Evolutionary conservation across 1,140 invertebrate species (phyloP).

Genomic region (Bombus waltoni): DNA sequence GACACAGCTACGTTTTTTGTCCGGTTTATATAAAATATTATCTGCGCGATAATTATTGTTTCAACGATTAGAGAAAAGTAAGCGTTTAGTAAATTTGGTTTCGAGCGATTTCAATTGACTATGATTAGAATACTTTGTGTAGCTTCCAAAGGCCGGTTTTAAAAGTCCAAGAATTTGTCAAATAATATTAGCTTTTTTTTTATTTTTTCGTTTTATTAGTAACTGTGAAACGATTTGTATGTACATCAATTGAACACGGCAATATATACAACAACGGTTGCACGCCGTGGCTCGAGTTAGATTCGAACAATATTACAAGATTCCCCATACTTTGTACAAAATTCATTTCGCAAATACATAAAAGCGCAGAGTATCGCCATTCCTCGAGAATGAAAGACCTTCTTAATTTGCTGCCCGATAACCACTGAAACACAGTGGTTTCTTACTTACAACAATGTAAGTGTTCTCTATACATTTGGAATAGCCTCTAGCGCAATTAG

Average conservation of each 20-base stretch:
- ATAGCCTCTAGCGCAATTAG: conserved; percentile 30
- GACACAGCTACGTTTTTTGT: conserved; percentile 3
- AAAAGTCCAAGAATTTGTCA: conserved; percentile 48
- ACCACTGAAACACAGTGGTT: conserved; percentile 29
- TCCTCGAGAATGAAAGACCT: conserved; percentile 49
- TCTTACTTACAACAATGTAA: conserved; percentile 41
- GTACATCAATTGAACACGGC: conserved; percentile 71
- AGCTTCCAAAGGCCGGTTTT: conserved; percentile 38
- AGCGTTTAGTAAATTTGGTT: conserved; percentile 36
- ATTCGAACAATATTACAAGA: conserved; percentile 50
- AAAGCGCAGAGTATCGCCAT: conserved; percentile 51
- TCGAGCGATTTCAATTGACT: conserved; percentile 42
- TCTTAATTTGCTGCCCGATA: conserved; percentile 57
- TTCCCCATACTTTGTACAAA: conserved; percentile 63
- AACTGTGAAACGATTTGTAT: conserved; percentile 76
- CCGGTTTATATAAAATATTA: conserved; percentile 27
- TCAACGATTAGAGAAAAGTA: conserved; percentile 43
- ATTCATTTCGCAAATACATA: conserved; percentile 58
- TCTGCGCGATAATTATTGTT: conserved; percentile 42
- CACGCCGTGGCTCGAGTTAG: conserved; percentile 29
- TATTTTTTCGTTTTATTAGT: conserved; percentile 67
- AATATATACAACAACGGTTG: conserved; percentile 36
- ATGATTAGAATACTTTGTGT: conserved; percentile 33
- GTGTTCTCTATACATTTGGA: conserved; percentile 36
- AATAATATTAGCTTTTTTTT: conserved; percentile 42